phyloP scores from a whole-genome alignment of 35 echinoderm and acorn worm species.

The Eucidaris tribuloides region DNA sequence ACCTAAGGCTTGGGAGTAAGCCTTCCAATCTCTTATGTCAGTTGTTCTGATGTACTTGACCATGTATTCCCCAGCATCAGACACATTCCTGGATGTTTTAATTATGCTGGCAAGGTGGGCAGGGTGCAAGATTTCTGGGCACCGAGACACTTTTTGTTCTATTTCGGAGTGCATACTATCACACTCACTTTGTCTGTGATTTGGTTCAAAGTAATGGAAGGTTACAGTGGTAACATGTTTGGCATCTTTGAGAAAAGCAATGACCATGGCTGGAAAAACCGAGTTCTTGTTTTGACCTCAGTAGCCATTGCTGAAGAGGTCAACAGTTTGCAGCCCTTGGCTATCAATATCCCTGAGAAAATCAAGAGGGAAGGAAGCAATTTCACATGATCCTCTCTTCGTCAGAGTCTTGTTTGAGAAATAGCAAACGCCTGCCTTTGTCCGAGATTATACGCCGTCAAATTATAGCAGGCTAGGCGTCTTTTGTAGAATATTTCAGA shows the following conservation, averaged over 20 bases:
- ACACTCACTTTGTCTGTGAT: conserved; percentile 43
- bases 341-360: too few species aligned
- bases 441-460: conserved; percentile 57
- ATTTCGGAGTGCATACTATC: conserved; percentile 42
- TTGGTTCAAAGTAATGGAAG: conserved; percentile 42
- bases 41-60: not conserved
- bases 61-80: not conserved
- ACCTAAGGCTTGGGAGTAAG: not conserved
- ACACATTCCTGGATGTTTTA: not conserved
- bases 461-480: too few species aligned
- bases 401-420: conserved; percentile 39
- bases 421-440: too few species aligned
- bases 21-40: conserved; percentile 19
- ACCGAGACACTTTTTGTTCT: not conserved
- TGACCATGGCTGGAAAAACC: conserved; percentile 31
- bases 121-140: not conserved
- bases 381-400: conserved; percentile 32
- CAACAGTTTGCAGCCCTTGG: conserved; percentile 18
- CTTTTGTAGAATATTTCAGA: too few species aligned
- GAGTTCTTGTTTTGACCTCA: conserved; percentile 62
- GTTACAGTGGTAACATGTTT: too few species aligned
- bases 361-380: conserved; percentile 33
- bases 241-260: not conserved
- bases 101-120: not conserved
- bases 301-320: conserved; percentile 49